Base-by-base conservation (phyloP, 2,888 invertebrate genomes). In the Pilophorus perplexus region DNA sequence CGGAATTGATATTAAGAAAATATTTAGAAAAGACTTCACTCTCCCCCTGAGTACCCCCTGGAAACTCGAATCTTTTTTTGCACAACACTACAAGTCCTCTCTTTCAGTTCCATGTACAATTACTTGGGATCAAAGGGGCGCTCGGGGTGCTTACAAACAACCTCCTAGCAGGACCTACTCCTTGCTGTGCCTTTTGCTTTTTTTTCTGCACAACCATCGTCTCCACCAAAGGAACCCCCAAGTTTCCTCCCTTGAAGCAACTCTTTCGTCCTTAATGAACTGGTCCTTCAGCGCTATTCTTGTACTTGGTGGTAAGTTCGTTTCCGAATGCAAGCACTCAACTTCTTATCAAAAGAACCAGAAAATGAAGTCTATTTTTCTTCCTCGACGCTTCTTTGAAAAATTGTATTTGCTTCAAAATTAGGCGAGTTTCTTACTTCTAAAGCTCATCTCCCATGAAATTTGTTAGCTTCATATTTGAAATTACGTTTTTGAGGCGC, bases 1-100 rank as follows among this genome's bases (percentile, higher is more conserved):
- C 55, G 55, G 55, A 55, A 55, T 55, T 55, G 55, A 55, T 55
- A 55, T 55, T 55, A 55, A 38, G 55, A 55, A 55, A 55, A 55
- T 55, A 55, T 55, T 55, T 55, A 55, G 55, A 55, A 55, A 55
- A 55, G 55, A 8, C 12, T 6, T n/a, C 6, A n/a, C 8, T 38
- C 37, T 38, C 37, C 54, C 20, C 8, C 50, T 16, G n/a, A n/a
- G n/a, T n/a, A n/a, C 27, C 50, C 27, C 20, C 28, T 23, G 3
- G 3, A 8, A 2, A 12, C 38, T 20, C 12, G 37, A 38, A 38
- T 38, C 14, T 20, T 18, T 22, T 33, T 14, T 38, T 33, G 23
- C 37, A 10, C 38, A 27, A 55, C 37, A 38, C 55, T 55, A 55
- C 55, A 55, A 38, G 38, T 14, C 55, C 38, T 55, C n/a, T n/a